Evolutionary conservation across 2,113 vertebrate genomes (phyloP), one percentile per base, ranked within the genome.

Genomic region (Gobio gobio): DNA sequence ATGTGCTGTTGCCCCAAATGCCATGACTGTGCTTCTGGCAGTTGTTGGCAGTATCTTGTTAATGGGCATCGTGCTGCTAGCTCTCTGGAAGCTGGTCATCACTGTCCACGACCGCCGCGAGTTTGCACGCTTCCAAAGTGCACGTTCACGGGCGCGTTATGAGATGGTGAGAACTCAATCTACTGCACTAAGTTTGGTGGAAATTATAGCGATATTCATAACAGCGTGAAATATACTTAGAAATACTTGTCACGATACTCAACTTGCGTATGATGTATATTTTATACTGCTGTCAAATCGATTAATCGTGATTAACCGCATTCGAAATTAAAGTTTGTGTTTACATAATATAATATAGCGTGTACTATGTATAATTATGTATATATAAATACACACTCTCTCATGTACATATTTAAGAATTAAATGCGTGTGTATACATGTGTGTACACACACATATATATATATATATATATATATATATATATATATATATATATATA

Each of bases 71-170:
- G 89, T 94, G 0, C 94, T 99, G 85, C 93, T 99, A 80, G 96
- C 91, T 0, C 92, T 91, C 86, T 99, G 98, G 98, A 99, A 99
- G 91, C 90, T 98, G 83, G 96, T 96, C 0, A 97, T 99, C 94
- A 99, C 98, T 84, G 90, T 99, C 29, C 98, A 99, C 0, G 98
- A 99, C 93, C 93, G 97, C 3, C 88, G 95, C 22, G 97, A 98
- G 91, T 99, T 99, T 0, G 93, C 98, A 0, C 95, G 93, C 51
- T 99, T 99, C 93, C 97, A 99, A 92, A 99, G 91, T 0, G 98
- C 97, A 1, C 96, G 97, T 0, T 97, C 96, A 72, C 93, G 98
- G 2, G 98, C 98, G 10, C 94, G 97, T 90, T 99, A 98, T 0
- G 97, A 98, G 90, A 98, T 99, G 98, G 98, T 99, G 82, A 95